A percentile compares a stretch with the other conserved stretches of the same genome.
These are phyloP conservation scores for Drosophila colorata DNA, from an alignment of 2,888 invertebrate species.

Conservation along the genomic window DNA sequence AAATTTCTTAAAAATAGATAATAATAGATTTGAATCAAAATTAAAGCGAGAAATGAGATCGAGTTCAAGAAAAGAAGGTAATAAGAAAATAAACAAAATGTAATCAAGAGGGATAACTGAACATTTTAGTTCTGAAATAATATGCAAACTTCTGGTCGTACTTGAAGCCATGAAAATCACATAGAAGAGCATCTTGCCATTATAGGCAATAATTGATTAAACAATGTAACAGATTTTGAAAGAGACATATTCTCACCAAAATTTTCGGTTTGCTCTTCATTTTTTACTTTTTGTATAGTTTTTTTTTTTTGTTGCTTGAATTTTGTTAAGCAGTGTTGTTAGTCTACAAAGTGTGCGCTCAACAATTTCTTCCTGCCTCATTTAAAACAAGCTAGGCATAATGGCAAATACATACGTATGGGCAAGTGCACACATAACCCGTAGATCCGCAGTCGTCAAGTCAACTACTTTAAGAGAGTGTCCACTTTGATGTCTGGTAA, in stretches of 20 bases:
- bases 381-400: constrained; percentile 39
- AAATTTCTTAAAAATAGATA: too few relatives aligned
- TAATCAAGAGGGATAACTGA: neutral
- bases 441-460: constrained; percentile 15
- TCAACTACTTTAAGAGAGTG: constrained; percentile 35
- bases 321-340: constrained; percentile 20
- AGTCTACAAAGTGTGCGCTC: constrained; percentile 15
- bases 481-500: constrained; percentile 30
- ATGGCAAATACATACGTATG: constrained; percentile 12
- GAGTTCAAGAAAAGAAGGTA: neutral
- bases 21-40: too few relatives aligned
- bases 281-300: too few relatives aligned
- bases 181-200: constrained; percentile 3
- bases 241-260: too few relatives aligned
- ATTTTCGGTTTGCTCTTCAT: too few relatives aligned
- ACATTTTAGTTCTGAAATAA: too few relatives aligned
- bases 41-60: too few relatives aligned
- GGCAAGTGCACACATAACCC: constrained; percentile 34
- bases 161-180: constrained; percentile 10
- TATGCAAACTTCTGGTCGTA: neutral
- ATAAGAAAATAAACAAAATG: too few relatives aligned
- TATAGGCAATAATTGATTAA: too few relatives aligned
- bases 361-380: constrained; percentile 69
- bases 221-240: too few relatives aligned
- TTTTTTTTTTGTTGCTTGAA: neutral